These are phyloP conservation scores for Acrocephalus scirpaceus DNA, from an alignment of 2,797 vertebrate species.

Conservation along the genomic window DNA sequence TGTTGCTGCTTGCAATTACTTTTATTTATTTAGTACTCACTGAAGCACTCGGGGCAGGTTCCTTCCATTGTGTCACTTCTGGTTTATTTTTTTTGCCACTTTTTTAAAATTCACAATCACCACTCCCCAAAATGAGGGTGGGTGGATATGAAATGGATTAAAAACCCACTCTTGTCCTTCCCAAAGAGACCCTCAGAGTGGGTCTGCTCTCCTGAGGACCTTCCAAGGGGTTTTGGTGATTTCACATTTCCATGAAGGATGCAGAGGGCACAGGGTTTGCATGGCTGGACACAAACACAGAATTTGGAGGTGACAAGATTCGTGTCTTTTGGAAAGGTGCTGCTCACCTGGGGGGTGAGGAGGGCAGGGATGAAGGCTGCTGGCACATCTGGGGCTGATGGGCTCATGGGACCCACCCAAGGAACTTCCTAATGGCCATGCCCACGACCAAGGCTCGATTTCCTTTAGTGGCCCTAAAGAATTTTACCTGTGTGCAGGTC, in stretches of 20 bases:
- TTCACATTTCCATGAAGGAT: neutral
- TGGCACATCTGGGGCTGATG: neutral
- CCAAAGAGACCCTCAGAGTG: neutral
- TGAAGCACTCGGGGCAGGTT: fast-evolving
- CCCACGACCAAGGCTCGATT: neutral
- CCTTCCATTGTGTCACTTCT: neutral
- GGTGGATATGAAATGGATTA: neutral
- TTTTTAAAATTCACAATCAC: neutral
- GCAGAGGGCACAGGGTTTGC: neutral
- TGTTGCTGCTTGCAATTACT: neutral
- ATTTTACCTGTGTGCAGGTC: neutral
- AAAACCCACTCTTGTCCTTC: neutral
- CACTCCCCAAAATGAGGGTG: fast-evolving
- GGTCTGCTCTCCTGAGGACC: neutral
- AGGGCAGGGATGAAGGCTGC: neutral
- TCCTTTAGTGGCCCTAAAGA: neutral
- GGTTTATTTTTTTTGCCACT: neutral
- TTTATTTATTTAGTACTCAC: neutral
- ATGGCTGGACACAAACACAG: neutral
- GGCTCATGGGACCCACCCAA: neutral
- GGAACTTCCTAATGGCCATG: neutral
- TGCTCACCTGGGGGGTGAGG: neutral
- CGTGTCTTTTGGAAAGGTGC: neutral
- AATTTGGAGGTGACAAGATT: neutral
- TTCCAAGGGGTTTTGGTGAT: neutral